A percentile compares a stretch with the other conserved stretches of the same genome.
phyloP scores from a whole-genome alignment of 2,888 invertebrate genomes.

The Acheta domesticus region DNA sequence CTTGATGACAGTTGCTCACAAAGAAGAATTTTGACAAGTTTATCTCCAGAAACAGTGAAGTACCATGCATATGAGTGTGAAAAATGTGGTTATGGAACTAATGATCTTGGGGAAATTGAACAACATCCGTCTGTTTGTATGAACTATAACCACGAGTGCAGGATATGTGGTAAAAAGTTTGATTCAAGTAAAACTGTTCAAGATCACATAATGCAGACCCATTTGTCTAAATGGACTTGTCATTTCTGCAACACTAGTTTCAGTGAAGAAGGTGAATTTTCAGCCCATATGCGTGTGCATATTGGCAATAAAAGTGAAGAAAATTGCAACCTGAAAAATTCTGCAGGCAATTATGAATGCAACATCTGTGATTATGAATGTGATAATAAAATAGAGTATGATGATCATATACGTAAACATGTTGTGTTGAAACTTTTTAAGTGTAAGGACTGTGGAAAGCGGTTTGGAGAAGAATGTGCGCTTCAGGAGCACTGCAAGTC shows the following conservation, averaged over 20 bases:
- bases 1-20: not conserved
- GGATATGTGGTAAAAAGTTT: constrained; percentile 34
- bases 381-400: constrained; percentile 27
- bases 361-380: constrained; percentile 33
- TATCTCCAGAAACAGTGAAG: not conserved
- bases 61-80: constrained; percentile 3
- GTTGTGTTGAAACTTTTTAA: constrained; percentile 33
- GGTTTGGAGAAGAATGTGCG: constrained; percentile 28
- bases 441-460: constrained; percentile 31
- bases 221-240: constrained; percentile 35
- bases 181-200: constrained; percentile 29
- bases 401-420: constrained; percentile 34
- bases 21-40: not conserved
- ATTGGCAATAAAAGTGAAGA: constrained; percentile 22
- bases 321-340: constrained; percentile 22
- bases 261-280: constrained; percentile 35
- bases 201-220: constrained; percentile 34
- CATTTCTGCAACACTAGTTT: constrained; percentile 35
- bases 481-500: constrained; percentile 20
- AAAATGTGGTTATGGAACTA: not conserved
- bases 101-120: not conserved
- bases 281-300: constrained; percentile 36
- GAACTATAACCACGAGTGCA: constrained; percentile 39
- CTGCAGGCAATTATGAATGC: constrained; percentile 30
- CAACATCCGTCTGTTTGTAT: not conserved